Conservation (phyloP, 2,113 vertebrate species). For the Cephalopterus ornatus region DNA sequence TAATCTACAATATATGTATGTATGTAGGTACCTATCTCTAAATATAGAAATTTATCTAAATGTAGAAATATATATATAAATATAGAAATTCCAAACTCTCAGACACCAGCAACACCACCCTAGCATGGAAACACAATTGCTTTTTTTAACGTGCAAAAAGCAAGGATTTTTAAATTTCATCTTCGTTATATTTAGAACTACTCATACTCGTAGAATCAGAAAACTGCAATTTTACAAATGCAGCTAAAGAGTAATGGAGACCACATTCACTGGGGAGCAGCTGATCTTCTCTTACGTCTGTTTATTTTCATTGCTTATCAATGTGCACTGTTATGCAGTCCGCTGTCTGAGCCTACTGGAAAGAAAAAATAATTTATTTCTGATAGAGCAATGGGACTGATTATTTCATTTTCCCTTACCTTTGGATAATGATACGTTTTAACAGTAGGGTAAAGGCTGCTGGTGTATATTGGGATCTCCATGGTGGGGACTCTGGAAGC, state of each 20-base stretch:
- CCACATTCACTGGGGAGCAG: background rate
- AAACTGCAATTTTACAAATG: background rate
- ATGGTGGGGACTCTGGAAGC: conserved; percentile 90
- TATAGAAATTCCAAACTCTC: background rate
- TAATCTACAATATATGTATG: background rate
- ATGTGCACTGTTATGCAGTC: background rate
- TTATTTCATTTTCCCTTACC: conserved; percentile 69
- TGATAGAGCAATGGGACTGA: background rate
- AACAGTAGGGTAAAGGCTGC: conserved; percentile 83
- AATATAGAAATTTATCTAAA: background rate
- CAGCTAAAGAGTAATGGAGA: background rate
- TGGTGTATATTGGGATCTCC: conserved; percentile 91
- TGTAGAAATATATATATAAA: background rate
- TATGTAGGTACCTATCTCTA: too few relatives aligned
- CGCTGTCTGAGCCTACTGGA: background rate
- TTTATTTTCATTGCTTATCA: background rate
- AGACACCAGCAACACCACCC: background rate
- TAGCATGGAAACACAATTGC: background rate
- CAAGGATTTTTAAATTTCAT: background rate
- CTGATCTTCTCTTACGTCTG: background rate
- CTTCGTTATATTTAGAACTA: background rate
- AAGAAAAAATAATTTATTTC: background rate
- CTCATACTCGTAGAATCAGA: background rate
- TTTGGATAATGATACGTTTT: conserved; percentile 94
- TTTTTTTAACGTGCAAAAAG: background rate